Evolutionary conservation across 2,888 invertebrate species (phyloP).

Genomic region (Globia sparganii): DNA sequence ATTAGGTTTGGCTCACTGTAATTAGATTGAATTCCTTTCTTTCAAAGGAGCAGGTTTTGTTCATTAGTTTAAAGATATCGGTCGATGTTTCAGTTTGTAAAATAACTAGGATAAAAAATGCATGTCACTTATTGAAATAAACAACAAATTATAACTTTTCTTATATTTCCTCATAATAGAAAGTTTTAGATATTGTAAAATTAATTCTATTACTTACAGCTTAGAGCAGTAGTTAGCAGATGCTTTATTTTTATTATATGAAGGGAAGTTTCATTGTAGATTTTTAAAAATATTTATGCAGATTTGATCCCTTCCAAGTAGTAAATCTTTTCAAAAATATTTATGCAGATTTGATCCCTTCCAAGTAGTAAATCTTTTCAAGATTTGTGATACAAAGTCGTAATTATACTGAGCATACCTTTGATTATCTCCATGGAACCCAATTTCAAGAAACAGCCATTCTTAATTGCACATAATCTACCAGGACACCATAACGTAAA

Average conservation of each 20-base stretch:
- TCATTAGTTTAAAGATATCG: conserved; percentile 18
- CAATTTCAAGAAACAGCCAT: conserved; percentile 43
- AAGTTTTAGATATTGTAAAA: background rate
- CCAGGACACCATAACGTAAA: conserved; percentile 51
- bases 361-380: background rate
- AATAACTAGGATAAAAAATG: background rate
- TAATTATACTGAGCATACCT: background rate
- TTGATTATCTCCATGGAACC: background rate
- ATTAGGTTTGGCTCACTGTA: conserved; percentile 51
- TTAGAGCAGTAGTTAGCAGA: background rate
- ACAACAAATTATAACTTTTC: background rate
- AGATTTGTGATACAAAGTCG: background rate
- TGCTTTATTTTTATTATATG: background rate
- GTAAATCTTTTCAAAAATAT: background rate
- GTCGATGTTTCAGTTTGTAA: conserved; percentile 7
- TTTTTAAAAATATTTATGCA: background rate
- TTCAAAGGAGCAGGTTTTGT: conserved; percentile 24
- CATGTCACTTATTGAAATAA: background rate
- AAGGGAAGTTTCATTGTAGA: background rate
- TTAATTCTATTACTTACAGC: background rate
- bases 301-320: background rate
- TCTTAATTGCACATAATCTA: conserved; percentile 39
- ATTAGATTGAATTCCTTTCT: conserved; percentile 46
- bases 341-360: background rate
- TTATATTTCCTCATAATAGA: background rate